These are phyloP conservation scores for Nomada fucata DNA, from an alignment of 2,888 invertebrate genomes.

Conservation along the genomic window DNA sequence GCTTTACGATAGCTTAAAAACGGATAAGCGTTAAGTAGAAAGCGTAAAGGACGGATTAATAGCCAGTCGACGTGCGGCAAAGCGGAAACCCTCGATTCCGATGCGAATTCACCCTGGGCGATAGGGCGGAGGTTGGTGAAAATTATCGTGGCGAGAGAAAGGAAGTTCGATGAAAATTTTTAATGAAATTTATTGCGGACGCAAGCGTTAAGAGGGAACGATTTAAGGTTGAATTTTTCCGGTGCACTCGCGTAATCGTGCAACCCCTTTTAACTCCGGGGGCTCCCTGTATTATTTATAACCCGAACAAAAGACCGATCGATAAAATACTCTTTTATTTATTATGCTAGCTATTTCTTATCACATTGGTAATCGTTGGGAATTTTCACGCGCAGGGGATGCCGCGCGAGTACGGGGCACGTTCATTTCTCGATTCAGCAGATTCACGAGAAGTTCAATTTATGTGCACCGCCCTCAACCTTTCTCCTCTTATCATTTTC, in stretches of 20 bases:
- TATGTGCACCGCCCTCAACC: too few species aligned
- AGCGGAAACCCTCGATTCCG: too few species aligned
- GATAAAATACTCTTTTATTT: constrained; percentile 7
- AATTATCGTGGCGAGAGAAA: not conserved
- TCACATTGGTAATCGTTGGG: not conserved
- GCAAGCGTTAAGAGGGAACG: constrained; percentile 21
- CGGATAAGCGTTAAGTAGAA: too few species aligned
- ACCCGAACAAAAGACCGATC: constrained; percentile 19
- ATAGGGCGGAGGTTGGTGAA: too few species aligned
- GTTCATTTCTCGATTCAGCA: not conserved
- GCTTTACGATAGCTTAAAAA: too few species aligned
- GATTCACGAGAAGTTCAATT: not conserved
- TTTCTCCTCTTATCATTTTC: not conserved
- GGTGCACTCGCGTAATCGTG: not conserved
- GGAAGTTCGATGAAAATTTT: not conserved
- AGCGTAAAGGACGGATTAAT: too few species aligned
- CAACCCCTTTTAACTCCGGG: not conserved
- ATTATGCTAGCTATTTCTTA: constrained; percentile 12
- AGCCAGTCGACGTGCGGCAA: too few species aligned
- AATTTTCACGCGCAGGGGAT: constrained; percentile 4
- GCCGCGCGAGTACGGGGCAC: not conserved
- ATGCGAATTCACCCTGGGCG: too few species aligned
- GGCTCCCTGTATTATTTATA: constrained; percentile 29
- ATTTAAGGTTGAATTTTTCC: not conserved
- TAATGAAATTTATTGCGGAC: not conserved